Conservation (phyloP, 2,888 invertebrate species). For the Diarsia brunnea region DNA sequence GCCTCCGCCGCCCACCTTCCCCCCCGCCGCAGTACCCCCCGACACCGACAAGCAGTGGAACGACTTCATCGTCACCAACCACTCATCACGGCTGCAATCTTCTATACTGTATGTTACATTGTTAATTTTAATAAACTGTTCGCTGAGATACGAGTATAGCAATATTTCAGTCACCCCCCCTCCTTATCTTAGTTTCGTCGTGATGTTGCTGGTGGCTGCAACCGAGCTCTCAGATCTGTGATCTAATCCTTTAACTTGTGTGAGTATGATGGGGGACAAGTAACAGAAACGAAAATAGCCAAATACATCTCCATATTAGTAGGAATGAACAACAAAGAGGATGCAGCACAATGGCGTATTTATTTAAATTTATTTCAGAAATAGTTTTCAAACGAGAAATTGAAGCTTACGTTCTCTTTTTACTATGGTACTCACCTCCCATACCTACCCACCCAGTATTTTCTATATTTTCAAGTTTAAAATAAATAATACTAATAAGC, state of each 20-base stretch:
- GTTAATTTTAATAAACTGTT: conserved; percentile 77
- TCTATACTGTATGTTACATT: conserved; percentile 70
- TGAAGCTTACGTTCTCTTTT: not conserved
- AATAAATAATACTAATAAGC: too few species aligned
- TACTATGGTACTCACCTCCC: not conserved
- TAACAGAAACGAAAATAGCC: not conserved
- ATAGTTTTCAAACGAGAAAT: not conserved
- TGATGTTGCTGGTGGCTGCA: not conserved
- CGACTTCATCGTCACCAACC: conserved; percentile 74
- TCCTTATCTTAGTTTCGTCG: not conserved
- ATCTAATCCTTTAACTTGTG: not conserved
- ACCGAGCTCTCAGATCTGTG: not conserved
- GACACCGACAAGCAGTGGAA: conserved; percentile 77
- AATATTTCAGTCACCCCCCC: conserved; percentile 49
- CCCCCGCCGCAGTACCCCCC: conserved; percentile 71
- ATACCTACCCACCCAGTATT: not conserved
- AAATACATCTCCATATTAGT: too few species aligned
- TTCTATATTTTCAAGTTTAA: not conserved
- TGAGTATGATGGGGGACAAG: not conserved
- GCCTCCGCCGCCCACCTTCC: conserved; percentile 65
- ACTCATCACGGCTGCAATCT: conserved; percentile 58
- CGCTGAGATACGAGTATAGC: conserved; percentile 62
- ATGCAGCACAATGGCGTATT: too few species aligned
- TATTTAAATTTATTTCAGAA: not conserved
- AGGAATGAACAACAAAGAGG: not conserved